These are phyloP conservation scores for Allophyes oxyacanthae DNA, from an alignment of 2,888 invertebrate species.

Conservation along the genomic window DNA sequence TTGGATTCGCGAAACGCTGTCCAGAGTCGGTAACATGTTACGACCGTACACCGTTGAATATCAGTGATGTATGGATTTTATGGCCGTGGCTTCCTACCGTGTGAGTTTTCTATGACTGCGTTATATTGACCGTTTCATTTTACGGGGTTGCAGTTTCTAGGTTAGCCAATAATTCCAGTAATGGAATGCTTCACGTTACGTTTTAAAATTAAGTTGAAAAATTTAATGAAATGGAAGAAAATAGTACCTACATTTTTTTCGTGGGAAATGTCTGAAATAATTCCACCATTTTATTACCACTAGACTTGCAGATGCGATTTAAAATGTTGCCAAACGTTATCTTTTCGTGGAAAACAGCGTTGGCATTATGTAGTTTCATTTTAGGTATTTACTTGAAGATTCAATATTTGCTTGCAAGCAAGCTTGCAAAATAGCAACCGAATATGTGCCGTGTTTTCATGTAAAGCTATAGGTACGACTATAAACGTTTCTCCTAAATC, in stretches of 20 bases:
- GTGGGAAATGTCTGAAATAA: background rate
- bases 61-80: slow-evolving; percentile 38
- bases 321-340: background rate
- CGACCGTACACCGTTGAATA: slow-evolving; percentile 15
- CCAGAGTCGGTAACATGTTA: slow-evolving; percentile 24
- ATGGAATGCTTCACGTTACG: slow-evolving; percentile 11
- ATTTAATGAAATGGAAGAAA: background rate
- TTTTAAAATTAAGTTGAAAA: background rate
- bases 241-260: background rate
- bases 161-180: slow-evolving; percentile 5
- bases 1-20: slow-evolving; percentile 44
- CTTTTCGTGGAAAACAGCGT: background rate
- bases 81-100: slow-evolving; percentile 19
- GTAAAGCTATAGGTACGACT: slow-evolving; percentile 7
- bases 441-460: no score
- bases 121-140: slow-evolving; percentile 35
- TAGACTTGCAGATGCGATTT: background rate
- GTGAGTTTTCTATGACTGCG: slow-evolving; percentile 36
- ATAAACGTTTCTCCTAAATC: slow-evolving; percentile 16
- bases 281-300: background rate
- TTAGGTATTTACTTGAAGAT: no score
- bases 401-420: no score
- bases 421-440: no score
- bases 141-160: slow-evolving; percentile 26
- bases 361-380: no score